These are phyloP conservation scores for Tachystola acroxantha DNA, from an alignment of 2,888 invertebrate genomes.

Conservation along the genomic window DNA sequence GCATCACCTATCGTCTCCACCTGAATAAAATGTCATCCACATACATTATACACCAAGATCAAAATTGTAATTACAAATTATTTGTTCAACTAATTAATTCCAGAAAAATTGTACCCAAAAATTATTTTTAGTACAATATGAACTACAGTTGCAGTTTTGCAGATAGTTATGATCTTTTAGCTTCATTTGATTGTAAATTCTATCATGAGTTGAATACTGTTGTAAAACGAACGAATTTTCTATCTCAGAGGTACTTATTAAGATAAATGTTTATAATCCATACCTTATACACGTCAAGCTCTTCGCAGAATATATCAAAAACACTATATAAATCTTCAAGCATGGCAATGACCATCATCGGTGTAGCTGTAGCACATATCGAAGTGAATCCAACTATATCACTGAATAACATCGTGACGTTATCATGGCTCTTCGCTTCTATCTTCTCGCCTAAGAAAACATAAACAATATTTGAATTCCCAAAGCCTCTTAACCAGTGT, in stretches of 20 bases:
- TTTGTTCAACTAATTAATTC: neutral
- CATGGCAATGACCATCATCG: constrained; percentile 98
- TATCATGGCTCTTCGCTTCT: constrained; percentile 94
- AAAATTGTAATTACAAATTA: neutral
- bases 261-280: constrained; percentile 7
- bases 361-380: constrained; percentile 95
- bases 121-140: no score
- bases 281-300: constrained; percentile 97
- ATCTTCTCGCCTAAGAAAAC: constrained; percentile 85
- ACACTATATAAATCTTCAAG: constrained; percentile 94
- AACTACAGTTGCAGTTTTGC: no score
- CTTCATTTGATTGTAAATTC: no score
- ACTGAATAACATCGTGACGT: constrained; percentile 97
- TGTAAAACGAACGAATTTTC: no score
- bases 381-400: constrained; percentile 98
- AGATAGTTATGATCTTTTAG: no score
- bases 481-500: neutral
- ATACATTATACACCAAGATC: no score
- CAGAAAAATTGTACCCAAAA: no score
- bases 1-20: constrained; percentile 98
- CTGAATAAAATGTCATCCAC: constrained; percentile 54
- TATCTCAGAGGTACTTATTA: no score
- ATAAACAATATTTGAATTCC: neutral
- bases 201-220: no score
- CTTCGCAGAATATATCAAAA: constrained; percentile 94